Percentiles rank a stretch among this genome's conserved stretches.
Conservation (phyloP, 1,140 invertebrate species). For the fruit fly (Drosophila melanogaster) region DNA sequence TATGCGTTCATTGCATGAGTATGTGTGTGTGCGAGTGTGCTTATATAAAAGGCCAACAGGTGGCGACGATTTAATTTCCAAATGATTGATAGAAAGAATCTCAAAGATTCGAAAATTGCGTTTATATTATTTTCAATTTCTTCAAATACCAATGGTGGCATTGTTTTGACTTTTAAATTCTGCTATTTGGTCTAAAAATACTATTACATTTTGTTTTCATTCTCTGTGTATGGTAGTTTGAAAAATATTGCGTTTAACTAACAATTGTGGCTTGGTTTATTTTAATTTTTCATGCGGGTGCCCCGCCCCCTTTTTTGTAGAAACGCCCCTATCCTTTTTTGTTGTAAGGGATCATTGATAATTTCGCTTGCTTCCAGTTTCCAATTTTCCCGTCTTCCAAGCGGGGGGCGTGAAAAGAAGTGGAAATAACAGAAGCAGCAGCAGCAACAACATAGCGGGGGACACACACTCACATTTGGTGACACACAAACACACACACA, state of each 20-base stretch:
- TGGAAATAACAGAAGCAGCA: conserved; percentile 29
- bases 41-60: conserved; percentile 36
- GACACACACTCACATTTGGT: conserved; percentile 31
- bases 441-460: conserved; percentile 22
- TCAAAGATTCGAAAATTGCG: background rate
- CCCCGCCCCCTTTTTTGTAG: background rate
- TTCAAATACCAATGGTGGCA: too few species aligned
- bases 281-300: conserved; percentile 22
- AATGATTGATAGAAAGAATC: conserved; percentile 18
- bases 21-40: background rate
- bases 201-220: background rate
- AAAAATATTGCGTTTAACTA: background rate
- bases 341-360: conserved; percentile 28
- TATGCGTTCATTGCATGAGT: background rate
- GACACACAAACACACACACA: conserved; percentile 10
- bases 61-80: conserved; percentile 21
- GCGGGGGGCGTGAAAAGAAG: conserved; percentile 39
- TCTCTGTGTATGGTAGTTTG: background rate
- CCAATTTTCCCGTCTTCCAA: conserved; percentile 24
- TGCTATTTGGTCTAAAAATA: background rate
- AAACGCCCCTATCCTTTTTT: conserved; percentile 31
- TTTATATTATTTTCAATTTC: background rate
- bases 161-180: background rate
- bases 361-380: conserved; percentile 21
- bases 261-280: background rate